Evolutionary conservation across 2,888 invertebrate species (phyloP).

Genomic region (Xanthia togata): DNA sequence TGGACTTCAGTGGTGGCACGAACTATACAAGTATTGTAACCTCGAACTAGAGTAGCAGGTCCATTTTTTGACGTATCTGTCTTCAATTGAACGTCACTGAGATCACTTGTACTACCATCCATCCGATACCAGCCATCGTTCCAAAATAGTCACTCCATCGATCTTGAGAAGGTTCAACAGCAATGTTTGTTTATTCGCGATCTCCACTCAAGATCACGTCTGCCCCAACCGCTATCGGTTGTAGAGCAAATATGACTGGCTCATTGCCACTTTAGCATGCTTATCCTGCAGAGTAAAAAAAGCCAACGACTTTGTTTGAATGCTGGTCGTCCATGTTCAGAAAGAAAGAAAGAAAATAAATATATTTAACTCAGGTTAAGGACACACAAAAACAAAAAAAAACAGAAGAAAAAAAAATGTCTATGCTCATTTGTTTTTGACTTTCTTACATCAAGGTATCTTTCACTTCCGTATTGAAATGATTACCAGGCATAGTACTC

Average conservation of each 20-base stretch:
- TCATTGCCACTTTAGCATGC: background rate
- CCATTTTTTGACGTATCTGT: no score
- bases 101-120: background rate
- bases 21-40: background rate
- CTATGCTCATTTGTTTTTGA: background rate
- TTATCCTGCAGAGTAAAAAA: background rate
- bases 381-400: no score
- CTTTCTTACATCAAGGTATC: no score
- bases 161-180: background rate
- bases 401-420: no score
- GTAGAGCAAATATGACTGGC: background rate
- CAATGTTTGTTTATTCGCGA: constrained; percentile 12
- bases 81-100: background rate
- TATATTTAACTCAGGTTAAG: no score
- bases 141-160: background rate
- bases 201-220: constrained; percentile 14
- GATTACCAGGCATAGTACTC: no score
- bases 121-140: background rate
- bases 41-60: background rate
- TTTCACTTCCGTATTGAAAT: background rate
- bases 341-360: no score
- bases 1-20: no score
- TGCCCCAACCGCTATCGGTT: background rate
- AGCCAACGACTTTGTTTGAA: background rate
- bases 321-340: no score